Base-by-base conservation (phyloP, 2,113 vertebrate genomes). In the Scartelaos histophorus region DNA sequence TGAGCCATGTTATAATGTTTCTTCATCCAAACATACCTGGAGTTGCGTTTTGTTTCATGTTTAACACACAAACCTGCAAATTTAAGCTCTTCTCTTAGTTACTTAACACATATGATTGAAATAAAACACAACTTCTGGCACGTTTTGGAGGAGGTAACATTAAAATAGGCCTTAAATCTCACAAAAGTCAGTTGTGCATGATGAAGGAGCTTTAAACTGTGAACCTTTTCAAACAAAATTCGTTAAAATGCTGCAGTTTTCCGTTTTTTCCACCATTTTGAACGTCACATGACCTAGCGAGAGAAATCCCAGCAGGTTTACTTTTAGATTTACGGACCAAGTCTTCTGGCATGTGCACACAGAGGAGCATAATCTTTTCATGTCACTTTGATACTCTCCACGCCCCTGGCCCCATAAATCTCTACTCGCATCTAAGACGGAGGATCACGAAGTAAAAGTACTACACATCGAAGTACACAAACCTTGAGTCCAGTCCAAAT, bases 361-460 rank as follows among this genome's bases (percentile, higher is more conserved):
- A 64, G 61, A n/a, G 17, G 61, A 64, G 34, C 61, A 34, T 64
- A 64, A 64, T 38, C 61, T 64, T 64, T 64, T 64, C 61, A 64
- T 64, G 61, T 64, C 61, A 64, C 61, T 64, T 64, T 64, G 61
- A 64, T 64, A 64, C 61, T 64, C 29, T 64, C 61, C 61, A 64
- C 61, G 61, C 61, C 61, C 61, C 61, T 12, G 17, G 61, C 34
- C 29, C 16, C 61, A 64, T 64, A 35, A 64, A 64, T 64, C 61
- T 64, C 61, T 38, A 9, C 16, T 64, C 34, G 17, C 7, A 64
- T 64, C 61, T n/a, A n/a, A 64, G 19, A 17, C 17, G 10, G 17
- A 64, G 29, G 29, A 64, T 64, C 29, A 35, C 16, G 3, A 34
- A 17, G 6, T 34, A 38, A 34, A 19, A 64, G 34, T 64, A 64